phyloP scores from a whole-genome alignment of 2,797 vertebrate genomes.

The Xiphophorus birchmanni region DNA sequence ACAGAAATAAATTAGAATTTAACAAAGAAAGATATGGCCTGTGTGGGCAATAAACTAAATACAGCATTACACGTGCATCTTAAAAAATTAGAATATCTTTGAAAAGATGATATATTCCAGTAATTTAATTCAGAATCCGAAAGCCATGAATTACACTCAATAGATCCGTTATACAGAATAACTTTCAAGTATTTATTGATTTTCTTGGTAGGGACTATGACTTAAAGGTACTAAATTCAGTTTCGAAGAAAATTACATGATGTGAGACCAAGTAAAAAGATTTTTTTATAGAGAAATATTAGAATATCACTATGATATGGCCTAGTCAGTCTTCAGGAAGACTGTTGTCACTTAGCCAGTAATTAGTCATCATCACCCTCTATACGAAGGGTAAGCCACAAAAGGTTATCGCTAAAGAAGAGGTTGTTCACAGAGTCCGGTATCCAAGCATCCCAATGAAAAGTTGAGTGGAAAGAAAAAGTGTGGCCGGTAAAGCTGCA shows the following conservation, averaged over 20 bases:
- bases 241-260: background rate
- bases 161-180: background rate
- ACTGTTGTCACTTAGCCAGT: background rate
- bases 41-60: conserved; percentile 11
- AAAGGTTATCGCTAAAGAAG: background rate
- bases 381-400: background rate
- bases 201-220: background rate
- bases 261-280: background rate
- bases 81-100: background rate
- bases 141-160: background rate
- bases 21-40: background rate
- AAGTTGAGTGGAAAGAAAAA: conserved; percentile 1
- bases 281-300: background rate
- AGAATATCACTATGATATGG: background rate
- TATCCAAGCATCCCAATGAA: background rate
- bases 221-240: background rate
- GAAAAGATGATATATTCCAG: background rate
- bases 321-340: background rate
- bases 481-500: background rate
- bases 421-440: background rate
- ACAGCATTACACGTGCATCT: background rate
- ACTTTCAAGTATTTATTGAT: background rate
- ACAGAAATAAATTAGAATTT: conserved; percentile 11
- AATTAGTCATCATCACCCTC: background rate
- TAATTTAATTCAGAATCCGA: background rate